These are phyloP conservation scores for Numenius arquata DNA, from an alignment of 2,113 vertebrate species.

Conservation along the genomic window DNA sequence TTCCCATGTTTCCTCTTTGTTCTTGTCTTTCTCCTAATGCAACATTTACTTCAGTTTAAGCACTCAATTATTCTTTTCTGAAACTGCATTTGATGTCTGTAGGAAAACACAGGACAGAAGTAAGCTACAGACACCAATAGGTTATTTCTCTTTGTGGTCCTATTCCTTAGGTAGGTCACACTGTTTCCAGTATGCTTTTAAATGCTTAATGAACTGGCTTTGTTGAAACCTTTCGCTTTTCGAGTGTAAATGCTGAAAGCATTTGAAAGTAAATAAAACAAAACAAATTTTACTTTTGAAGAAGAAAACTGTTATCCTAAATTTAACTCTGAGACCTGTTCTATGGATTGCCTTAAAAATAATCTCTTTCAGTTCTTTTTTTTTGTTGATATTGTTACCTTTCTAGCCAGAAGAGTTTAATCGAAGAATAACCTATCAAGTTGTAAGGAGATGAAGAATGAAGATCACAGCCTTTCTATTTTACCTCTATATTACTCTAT, in stretches of 20 bases:
- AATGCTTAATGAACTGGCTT: background rate
- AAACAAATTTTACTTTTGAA: conserved; percentile 38
- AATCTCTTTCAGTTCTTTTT: background rate
- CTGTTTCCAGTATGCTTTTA: conserved; percentile 17
- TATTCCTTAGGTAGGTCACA: background rate
- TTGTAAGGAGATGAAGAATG: conserved; percentile 57
- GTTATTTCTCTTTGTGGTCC: background rate
- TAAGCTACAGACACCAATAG: background rate
- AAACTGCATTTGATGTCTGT: background rate
- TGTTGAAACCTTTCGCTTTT: background rate
- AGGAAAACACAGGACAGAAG: background rate
- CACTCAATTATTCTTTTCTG: background rate
- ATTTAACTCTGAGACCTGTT: conserved; percentile 3
- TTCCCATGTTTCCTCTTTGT: background rate
- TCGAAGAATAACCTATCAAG: conserved; percentile 52
- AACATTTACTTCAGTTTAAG: background rate
- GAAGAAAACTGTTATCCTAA: background rate
- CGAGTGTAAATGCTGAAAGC: background rate
- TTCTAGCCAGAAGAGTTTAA: conserved; percentile 62
- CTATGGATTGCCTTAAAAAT: background rate
- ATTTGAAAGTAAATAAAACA: conserved; percentile 3
- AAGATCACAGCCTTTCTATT: conserved; percentile 50
- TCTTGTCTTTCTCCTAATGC: background rate
- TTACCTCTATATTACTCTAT: conserved; percentile 57
- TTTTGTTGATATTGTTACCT: conserved; percentile 19